Base-by-base conservation (phyloP, 2,888 invertebrate species). In the Ennomos fuscantarius region DNA sequence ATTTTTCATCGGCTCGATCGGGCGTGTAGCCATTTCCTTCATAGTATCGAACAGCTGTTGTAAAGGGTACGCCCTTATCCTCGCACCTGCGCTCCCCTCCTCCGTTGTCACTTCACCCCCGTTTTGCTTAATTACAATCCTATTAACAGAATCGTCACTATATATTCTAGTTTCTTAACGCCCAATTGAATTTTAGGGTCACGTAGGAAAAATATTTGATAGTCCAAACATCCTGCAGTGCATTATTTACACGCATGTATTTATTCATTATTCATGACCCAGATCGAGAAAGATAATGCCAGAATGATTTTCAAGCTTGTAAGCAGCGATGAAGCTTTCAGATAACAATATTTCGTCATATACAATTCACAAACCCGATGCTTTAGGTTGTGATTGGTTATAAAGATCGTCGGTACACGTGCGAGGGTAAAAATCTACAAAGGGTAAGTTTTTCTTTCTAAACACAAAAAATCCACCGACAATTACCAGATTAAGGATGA, bases 401-500 rank as follows among this genome's bases (percentile, higher is more conserved):
- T 80, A 83, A 78, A 82, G 76, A 81, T 81, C 78, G 72, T 70
- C 70, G 67, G 65, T 77, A 78, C 88, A 87, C 87, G 88, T 89
- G 89, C 82, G 84, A 83, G 89, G 86, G 84, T 82, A 84, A 75
- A 24, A 81, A 77, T 81, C 78, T 70, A 87, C 82, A 84, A 87
- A 85, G 87, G 87, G 83, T 81, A 78, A 65, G 59, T 68, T 79
- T 83, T 86, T 83, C 74, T 73, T 82, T 79, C 74, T 76, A 74
- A 73, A 72, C 72, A 65, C 65, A 82, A 88, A 87, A 89, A 86
- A 79, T n/a, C 74, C 68, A 77, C 79, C 76, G 78, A 89, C 89
- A 87, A 89, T 89, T 87, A 86, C 84, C 78, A 81, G 87, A 90
- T 91, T 88, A 90, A 77, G 82, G 81, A 80, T 82, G 82, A 84